phyloP scores from a whole-genome alignment of 2,797 vertebrate species.

The Peromyscus eremicus region DNA sequence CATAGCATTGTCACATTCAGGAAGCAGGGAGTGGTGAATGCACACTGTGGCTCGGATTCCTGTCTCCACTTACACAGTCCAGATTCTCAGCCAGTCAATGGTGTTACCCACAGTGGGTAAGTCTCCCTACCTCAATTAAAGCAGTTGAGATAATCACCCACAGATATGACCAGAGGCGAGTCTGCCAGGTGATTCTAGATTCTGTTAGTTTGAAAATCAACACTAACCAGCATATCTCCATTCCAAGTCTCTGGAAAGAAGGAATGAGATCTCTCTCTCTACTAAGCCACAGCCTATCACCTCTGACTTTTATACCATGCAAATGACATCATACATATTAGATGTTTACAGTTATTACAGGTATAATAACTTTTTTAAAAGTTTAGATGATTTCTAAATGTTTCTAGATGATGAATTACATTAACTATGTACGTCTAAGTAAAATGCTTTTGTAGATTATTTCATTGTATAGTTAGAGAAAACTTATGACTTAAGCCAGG shows the following conservation, averaged over 20 bases:
- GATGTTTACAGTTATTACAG: constrained; percentile 8
- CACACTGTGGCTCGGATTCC: not conserved
- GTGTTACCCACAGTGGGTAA: not conserved
- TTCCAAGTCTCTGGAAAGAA: not conserved
- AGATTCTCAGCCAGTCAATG: not conserved
- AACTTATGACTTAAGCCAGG: not conserved
- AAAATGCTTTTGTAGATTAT: not conserved
- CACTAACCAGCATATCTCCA: not conserved
- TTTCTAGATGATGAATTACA: constrained; percentile 21
- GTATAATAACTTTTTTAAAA: constrained; percentile 33
- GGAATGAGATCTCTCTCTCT: not conserved
- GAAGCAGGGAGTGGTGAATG: not conserved
- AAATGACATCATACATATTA: not conserved
- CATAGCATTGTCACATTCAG: not conserved
- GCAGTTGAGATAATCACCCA: not conserved
- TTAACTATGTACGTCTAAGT: not conserved
- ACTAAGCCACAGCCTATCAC: not conserved
- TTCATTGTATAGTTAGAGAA: not conserved
- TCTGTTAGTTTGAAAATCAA: not conserved
- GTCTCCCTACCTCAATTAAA: not conserved
- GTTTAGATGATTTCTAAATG: constrained; percentile 33
- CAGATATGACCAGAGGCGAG: not conserved
- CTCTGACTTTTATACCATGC: not conserved
- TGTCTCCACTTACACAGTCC: not conserved
- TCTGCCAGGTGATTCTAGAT: not conserved